phyloP scores from a whole-genome alignment of 2,797 vertebrate genomes.

The Philypnodon macrostomus region DNA sequence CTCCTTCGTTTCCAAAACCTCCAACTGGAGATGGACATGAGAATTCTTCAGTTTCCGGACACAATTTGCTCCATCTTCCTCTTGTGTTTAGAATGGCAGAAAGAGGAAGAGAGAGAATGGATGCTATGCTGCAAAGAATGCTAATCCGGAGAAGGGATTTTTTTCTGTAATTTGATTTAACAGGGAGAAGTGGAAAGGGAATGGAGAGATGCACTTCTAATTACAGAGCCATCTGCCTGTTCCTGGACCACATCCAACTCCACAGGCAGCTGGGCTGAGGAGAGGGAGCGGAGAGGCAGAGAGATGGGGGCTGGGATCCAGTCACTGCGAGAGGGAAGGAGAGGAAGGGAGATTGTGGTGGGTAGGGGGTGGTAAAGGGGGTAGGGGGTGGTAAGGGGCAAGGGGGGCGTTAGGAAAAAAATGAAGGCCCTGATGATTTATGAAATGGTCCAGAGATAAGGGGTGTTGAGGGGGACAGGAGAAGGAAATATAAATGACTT shows the following conservation, averaged over 20 bases:
- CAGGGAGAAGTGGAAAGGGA: conserved; percentile 84
- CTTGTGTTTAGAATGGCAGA: conserved; percentile 53
- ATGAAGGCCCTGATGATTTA: conserved; percentile 72
- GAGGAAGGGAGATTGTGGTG: conserved; percentile 53
- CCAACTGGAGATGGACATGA: conserved; percentile 33
- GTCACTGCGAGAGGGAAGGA: conserved; percentile 54
- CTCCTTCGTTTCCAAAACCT: conserved; percentile 21
- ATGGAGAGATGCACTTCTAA: conserved; percentile 86
- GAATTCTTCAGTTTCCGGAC: conserved; percentile 50
- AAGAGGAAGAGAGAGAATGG: conserved; percentile 62
- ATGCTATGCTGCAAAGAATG: conserved; percentile 80
- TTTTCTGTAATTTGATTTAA: conserved; percentile 92
- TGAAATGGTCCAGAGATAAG: conserved; percentile 75
- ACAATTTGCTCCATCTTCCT: conserved; percentile 49
- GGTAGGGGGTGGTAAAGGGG: conserved; percentile 68
- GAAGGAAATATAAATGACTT: conserved; percentile 79
- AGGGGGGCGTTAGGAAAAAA: conserved; percentile 62
- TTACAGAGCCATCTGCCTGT: conserved; percentile 89
- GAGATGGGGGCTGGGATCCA: conserved; percentile 74
- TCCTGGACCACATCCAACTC: conserved; percentile 85
- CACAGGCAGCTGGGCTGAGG: conserved; percentile 85
- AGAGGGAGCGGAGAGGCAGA: conserved; percentile 70
- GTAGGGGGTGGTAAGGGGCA: conserved; percentile 55
- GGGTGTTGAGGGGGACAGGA: conserved; percentile 68
- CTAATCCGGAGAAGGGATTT: conserved; percentile 86